Conservation (phyloP, 2,113 vertebrate genomes). For the Cinclus cinclus region DNA sequence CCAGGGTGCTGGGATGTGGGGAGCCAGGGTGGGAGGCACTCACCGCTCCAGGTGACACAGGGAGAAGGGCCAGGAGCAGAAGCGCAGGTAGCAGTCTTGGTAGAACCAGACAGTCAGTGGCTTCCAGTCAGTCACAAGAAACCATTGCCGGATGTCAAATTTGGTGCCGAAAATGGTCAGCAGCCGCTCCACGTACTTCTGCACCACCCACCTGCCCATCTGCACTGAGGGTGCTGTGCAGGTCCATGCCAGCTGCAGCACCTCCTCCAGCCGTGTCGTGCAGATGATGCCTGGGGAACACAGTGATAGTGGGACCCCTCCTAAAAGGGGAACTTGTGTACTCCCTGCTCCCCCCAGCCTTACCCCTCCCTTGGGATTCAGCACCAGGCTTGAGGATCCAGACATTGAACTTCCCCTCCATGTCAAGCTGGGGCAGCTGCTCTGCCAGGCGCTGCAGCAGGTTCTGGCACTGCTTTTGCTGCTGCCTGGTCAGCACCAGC, state of each 20-base stretch:
- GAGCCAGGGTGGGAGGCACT: not conserved
- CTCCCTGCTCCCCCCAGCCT: not conserved
- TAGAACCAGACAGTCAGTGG: conserved; percentile 94
- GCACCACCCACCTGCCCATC: conserved; percentile 89
- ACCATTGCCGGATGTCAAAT: conserved; percentile 94
- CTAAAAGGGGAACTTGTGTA: rapidly evolving
- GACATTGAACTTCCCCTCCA: conserved; percentile 85
- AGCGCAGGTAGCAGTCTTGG: conserved; percentile 87
- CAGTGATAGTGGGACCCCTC: rapidly evolving
- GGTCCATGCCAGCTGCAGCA: conserved; percentile 78
- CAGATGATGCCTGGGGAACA: conserved; percentile 83
- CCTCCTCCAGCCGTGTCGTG: conserved; percentile 81
- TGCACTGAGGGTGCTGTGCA: conserved; percentile 59
- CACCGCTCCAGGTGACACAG: conserved; percentile 83
- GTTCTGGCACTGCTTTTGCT: conserved; percentile 71
- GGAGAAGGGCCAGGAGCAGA: conserved; percentile 89
- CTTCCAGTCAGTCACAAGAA: conserved; percentile 93
- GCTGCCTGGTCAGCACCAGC: conserved; percentile 66
- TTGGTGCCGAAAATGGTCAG: conserved; percentile 89
- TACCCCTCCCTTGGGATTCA: conserved; percentile 89
- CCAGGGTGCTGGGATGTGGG: not conserved
- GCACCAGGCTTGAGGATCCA: conserved; percentile 95
- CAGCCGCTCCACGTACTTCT: conserved; percentile 91
- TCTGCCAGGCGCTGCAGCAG: conserved; percentile 72
- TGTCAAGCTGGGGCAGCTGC: conserved; percentile 83